A percentile compares a stretch with the other conserved stretches of the same genome.
These are phyloP conservation scores for Piezodorus guildinii DNA, from an alignment of 1,140 invertebrate genomes.

Conservation along the genomic window DNA sequence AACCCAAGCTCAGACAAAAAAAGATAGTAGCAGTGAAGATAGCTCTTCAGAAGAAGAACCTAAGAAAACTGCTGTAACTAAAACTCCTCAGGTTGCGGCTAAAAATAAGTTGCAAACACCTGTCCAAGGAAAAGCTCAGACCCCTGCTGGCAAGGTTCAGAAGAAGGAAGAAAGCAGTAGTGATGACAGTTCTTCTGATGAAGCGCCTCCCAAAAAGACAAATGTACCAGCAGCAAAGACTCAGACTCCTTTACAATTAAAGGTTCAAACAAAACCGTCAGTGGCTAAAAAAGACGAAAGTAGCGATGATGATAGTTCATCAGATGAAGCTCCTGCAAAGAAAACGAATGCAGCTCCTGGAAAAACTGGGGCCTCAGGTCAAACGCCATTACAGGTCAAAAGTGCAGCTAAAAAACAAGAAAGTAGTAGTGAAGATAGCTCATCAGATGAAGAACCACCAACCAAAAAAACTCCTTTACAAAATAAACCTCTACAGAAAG, in stretches of 20 bases:
- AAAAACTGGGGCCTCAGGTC: too few species aligned
- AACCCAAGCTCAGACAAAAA: background rate
- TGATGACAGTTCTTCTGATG: constrained; percentile 3
- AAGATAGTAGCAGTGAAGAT: background rate
- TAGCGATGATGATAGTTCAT: constrained; percentile 13
- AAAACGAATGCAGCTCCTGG: background rate
- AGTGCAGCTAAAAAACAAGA: constrained; percentile 34
- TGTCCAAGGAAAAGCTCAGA: background rate
- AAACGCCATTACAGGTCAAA: constrained; percentile 23
- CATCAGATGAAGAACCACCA: constrained; percentile 32
- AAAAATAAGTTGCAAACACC: background rate
- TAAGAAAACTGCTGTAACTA: background rate
- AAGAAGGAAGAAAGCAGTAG: constrained; percentile 24
- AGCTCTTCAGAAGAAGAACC: constrained; percentile 10
- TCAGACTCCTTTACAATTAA: background rate
- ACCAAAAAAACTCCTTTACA: background rate
- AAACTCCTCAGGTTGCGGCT: too few species aligned
- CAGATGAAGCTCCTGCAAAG: background rate
- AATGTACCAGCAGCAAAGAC: background rate
- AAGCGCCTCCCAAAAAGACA: background rate
- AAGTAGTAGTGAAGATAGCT: constrained; percentile 36
- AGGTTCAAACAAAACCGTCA: background rate
- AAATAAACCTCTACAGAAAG: background rate
- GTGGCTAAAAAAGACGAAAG: background rate
- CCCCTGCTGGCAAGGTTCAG: background rate